A percentile compares a stretch with the other conserved stretches of the same genome.
These are phyloP conservation scores for Protaetia brevitarsis DNA, from an alignment of 1,140 invertebrate genomes.

Conservation along the genomic window DNA sequence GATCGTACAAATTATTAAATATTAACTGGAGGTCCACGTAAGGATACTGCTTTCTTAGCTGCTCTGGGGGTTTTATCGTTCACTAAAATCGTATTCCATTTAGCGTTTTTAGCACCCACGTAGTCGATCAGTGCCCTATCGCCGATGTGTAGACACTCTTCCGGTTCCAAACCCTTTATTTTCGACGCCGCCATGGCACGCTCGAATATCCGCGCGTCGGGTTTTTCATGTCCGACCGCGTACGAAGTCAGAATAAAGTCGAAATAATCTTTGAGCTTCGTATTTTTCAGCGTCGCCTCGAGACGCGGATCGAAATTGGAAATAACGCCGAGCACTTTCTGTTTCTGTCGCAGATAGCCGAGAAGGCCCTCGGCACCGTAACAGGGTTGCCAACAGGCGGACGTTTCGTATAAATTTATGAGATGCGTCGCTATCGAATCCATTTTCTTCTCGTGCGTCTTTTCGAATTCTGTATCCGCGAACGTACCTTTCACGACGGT, in stretches of 20 bases:
- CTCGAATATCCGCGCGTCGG: constrained; percentile 69
- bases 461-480: constrained; percentile 48
- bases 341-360: constrained; percentile 52
- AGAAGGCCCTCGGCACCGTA: constrained; percentile 64
- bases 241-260: constrained; percentile 80
- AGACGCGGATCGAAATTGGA: constrained; percentile 87
- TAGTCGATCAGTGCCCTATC: constrained; percentile 75
- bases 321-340: constrained; percentile 69
- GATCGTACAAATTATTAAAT: constrained; percentile 39
- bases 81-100: constrained; percentile 70
- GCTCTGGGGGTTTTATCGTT: constrained; percentile 32
- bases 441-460: constrained; percentile 51
- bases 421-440: constrained; percentile 59
- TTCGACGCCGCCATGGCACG: constrained; percentile 58
- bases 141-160: constrained; percentile 77
- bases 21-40: constrained; percentile 36
- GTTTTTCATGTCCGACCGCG: constrained; percentile 70
- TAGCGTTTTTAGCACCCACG: constrained; percentile 65
- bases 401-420: constrained; percentile 64
- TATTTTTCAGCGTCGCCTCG: constrained; percentile 61
- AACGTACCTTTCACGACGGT: constrained; percentile 65
- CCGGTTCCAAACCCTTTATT: constrained; percentile 49
- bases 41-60: constrained; percentile 36
- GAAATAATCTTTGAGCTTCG: constrained; percentile 67
- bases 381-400: constrained; percentile 66